Conservation (phyloP, 2,888 invertebrate genomes). For the Catocala nupta region DNA sequence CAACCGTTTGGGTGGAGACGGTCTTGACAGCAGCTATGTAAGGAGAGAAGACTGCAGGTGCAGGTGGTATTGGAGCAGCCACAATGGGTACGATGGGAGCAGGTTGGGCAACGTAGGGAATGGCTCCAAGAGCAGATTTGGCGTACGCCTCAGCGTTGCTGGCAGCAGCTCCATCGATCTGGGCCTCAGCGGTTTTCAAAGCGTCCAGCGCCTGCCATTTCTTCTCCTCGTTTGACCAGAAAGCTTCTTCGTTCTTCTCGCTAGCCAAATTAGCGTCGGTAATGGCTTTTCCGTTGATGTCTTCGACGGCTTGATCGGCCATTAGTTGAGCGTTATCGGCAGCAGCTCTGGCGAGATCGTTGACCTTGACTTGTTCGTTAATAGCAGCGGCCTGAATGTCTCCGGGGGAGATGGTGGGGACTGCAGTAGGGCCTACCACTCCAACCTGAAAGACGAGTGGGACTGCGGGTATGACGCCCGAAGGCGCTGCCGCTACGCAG, state of each 20-base stretch:
- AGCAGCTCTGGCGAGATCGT: constrained; percentile 64
- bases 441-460: constrained; percentile 38
- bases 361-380: constrained; percentile 58
- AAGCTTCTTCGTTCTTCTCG: constrained; percentile 62
- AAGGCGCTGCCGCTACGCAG: constrained; percentile 74
- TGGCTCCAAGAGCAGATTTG: constrained; percentile 53
- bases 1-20: constrained; percentile 23
- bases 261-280: constrained; percentile 62
- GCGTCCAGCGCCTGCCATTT: constrained; percentile 80
- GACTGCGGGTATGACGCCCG: constrained; percentile 39
- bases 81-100: constrained; percentile 31
- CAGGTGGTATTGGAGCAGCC: constrained; percentile 40
- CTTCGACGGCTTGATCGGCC: constrained; percentile 63
- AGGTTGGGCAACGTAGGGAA: constrained; percentile 38
- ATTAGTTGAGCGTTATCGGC: constrained; percentile 66
- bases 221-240: constrained; percentile 75
- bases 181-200: constrained; percentile 71
- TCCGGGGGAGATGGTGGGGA: constrained; percentile 71
- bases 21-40: constrained; percentile 20
- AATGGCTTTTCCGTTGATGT: constrained; percentile 61
- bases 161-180: constrained; percentile 69
- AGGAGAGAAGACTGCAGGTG: constrained; percentile 43
- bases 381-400: constrained; percentile 79
- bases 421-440: constrained; percentile 51
- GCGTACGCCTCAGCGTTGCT: constrained; percentile 61